These are phyloP conservation scores for Hypselothyrea guttata DNA, from an alignment of 2,888 invertebrate genomes.

Conservation along the genomic window DNA sequence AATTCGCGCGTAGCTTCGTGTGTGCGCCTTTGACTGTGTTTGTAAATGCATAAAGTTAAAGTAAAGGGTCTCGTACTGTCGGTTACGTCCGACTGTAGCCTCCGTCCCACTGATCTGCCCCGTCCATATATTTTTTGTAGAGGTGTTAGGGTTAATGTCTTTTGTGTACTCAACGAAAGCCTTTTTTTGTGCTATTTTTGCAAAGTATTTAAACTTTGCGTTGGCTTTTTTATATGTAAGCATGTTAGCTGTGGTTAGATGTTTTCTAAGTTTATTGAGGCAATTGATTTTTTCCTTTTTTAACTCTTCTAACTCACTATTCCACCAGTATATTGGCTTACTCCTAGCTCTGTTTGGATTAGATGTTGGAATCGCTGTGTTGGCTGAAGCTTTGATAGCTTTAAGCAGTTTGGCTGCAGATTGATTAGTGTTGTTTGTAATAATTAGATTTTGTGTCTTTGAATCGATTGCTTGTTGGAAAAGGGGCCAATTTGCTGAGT, in stretches of 20 bases:
- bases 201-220: slow-evolving; percentile 12
- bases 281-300: slow-evolving; percentile 7
- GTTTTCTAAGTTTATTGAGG: slow-evolving; percentile 8
- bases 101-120: too few species aligned
- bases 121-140: too few species aligned
- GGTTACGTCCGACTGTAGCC: too few species aligned
- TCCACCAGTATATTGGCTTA: slow-evolving; percentile 7
- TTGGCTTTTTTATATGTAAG: slow-evolving; percentile 13
- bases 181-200: slow-evolving; percentile 17
- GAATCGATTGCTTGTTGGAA: slow-evolving; percentile 1
- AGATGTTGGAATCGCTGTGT: slow-evolving; percentile 1
- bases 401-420: too few species aligned
- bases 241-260: slow-evolving; percentile 7
- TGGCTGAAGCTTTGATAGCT: too few species aligned
- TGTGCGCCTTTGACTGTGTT: too few species aligned
- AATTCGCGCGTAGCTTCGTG: too few species aligned
- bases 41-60: too few species aligned
- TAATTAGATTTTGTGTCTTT: slow-evolving; percentile 1
- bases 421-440: slow-evolving; percentile 6
- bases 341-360: background rate
- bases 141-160: slow-evolving; percentile 1
- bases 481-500: slow-evolving; percentile 13
- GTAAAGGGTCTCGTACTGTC: too few species aligned
- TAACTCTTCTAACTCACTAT: slow-evolving; percentile 1
- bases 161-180: background rate